Conservation (phyloP, 2,888 invertebrate genomes). For the Agrypnus murinus region DNA sequence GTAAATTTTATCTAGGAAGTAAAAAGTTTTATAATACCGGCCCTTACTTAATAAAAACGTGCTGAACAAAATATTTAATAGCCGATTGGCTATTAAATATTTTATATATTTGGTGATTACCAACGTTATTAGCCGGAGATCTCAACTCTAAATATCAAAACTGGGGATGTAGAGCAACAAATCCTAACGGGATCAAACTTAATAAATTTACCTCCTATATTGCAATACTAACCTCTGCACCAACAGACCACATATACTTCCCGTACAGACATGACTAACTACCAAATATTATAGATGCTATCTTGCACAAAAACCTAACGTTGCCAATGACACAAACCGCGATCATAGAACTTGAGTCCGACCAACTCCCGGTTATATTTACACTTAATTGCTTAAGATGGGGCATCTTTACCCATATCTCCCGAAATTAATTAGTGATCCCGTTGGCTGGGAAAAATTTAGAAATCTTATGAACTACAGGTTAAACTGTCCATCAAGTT, state of each 20-base stretch:
- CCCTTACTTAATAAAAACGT: too few relatives aligned
- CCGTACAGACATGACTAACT: constrained; percentile 4
- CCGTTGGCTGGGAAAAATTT: constrained; percentile 6
- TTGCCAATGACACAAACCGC: constrained; percentile 5
- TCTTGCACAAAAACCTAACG: constrained; percentile 3
- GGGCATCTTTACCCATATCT: too few relatives aligned
- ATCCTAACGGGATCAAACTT: constrained; percentile 12
- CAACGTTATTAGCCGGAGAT: constrained; percentile 9
- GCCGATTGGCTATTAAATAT: too few relatives aligned
- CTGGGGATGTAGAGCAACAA: constrained; percentile 11
- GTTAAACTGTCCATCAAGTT: too few relatives aligned
- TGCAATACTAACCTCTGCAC: constrained; percentile 9
- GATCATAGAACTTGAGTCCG: constrained; percentile 3
- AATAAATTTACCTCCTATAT: constrained; percentile 4
- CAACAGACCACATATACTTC: constrained; percentile 8
- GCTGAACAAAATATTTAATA: too few relatives aligned
- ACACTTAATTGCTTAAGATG: too few relatives aligned
- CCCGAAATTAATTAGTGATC: constrained; percentile 10
- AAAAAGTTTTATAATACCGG: too few relatives aligned
- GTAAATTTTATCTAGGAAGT: too few relatives aligned
- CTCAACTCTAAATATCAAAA: constrained; percentile 14
- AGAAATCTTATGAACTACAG: constrained; percentile 6
- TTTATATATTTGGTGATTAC: too few relatives aligned
- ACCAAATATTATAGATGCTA: constrained; percentile 14
- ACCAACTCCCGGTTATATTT: constrained; percentile 13